These are phyloP conservation scores for Meliscaeva auricollis DNA, from an alignment of 2,888 invertebrate species.

Conservation along the genomic window DNA sequence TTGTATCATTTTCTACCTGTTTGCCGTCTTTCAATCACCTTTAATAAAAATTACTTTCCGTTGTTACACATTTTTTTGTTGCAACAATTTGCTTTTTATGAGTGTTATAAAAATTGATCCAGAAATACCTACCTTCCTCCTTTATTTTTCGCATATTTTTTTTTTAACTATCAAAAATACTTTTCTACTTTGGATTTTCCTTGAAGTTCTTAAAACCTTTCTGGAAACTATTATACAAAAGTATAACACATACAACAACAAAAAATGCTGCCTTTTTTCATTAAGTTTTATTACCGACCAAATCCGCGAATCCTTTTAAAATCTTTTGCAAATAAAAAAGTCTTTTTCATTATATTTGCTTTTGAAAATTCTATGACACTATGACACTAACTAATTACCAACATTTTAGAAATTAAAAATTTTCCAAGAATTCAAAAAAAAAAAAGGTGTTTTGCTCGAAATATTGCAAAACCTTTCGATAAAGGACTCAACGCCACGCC, in stretches of 20 bases:
- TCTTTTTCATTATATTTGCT: constrained; percentile 47
- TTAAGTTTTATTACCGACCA: constrained; percentile 35
- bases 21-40: too few relatives aligned
- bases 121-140: constrained; percentile 6
- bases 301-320: constrained; percentile 37
- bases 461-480: not conserved
- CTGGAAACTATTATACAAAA: constrained; percentile 30
- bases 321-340: constrained; percentile 42
- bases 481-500: constrained; percentile 34
- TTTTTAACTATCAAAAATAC: constrained; percentile 2
- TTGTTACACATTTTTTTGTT: constrained; percentile 5
- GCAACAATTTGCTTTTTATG: constrained; percentile 8
- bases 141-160: not conserved
- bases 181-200: not conserved
- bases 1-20: too few relatives aligned
- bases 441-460: not conserved
- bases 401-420: too few relatives aligned
- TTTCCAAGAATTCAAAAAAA: too few relatives aligned
- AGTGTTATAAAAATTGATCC: constrained; percentile 19
- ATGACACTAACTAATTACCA: not conserved
- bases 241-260: constrained; percentile 36
- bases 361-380: constrained; percentile 47
- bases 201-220: not conserved
- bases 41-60: not conserved
- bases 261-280: not conserved